Percentiles rank a stretch among this genome's conserved stretches.
Evolutionary conservation across 1,140 invertebrate species (phyloP).

Genomic region (Proales similis): DNA sequence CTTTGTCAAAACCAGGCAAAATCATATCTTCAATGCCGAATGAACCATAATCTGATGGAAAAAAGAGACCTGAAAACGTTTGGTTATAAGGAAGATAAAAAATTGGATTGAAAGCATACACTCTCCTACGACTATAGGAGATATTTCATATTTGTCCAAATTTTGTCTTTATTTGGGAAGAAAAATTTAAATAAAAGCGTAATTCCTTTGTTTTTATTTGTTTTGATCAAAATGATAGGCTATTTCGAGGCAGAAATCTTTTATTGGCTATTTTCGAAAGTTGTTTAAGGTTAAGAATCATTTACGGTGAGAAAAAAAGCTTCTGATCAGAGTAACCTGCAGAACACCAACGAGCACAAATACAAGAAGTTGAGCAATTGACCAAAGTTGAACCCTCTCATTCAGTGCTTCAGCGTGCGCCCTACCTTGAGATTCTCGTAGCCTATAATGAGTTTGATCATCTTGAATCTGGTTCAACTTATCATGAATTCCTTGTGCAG

Average conservation of each 20-base stretch:
- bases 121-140: no score
- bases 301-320: slow-evolving; percentile 65
- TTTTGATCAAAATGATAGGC: no score
- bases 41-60: slow-evolving; percentile 35
- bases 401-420: slow-evolving; percentile 92
- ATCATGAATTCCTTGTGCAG: slow-evolving; percentile 77
- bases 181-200: no score
- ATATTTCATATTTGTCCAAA: no score
- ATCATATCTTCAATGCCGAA: slow-evolving; percentile 32
- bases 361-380: slow-evolving; percentile 73
- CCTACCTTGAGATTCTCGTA: slow-evolving; percentile 83
- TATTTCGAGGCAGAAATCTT: no score
- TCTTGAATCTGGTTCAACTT: slow-evolving; percentile 76
- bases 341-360: slow-evolving; percentile 74
- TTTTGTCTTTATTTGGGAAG: no score
- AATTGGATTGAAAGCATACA: no score
- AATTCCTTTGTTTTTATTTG: no score
- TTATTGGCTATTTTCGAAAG: no score
- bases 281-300: no score
- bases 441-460: slow-evolving; percentile 88
- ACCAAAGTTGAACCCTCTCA: slow-evolving; percentile 83
- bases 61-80: slow-evolving; percentile 30
- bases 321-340: slow-evolving; percentile 83
- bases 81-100: slow-evolving; percentile 24
- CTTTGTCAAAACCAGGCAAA: slow-evolving; percentile 16